A percentile compares a stretch with the other conserved stretches of the same genome.
Evolutionary conservation across 2,797 vertebrate species (phyloP).

Genomic region (Micrastur ruficollis): DNA sequence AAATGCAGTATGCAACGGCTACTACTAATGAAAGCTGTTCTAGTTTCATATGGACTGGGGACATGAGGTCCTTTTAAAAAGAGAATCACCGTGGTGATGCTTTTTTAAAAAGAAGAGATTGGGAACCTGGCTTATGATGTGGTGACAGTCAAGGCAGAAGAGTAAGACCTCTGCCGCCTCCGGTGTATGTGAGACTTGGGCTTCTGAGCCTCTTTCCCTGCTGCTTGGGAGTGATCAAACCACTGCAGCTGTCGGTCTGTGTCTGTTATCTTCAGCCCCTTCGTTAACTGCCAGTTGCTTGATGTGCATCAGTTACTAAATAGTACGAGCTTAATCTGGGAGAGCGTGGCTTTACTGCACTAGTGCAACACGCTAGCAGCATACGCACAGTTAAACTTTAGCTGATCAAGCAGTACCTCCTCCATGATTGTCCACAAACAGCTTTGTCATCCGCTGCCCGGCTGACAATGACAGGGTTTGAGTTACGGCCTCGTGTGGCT

Average conservation of each 20-base stretch:
- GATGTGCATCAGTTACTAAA: neutral
- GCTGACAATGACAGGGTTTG: neutral
- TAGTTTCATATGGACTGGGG: neutral
- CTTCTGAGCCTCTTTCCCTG: neutral
- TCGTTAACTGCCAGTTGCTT: neutral
- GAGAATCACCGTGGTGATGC: neutral
- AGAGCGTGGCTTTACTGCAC: neutral
- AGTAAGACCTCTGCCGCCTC: neutral
- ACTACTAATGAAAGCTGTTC: neutral
- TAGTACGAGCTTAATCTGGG: neutral
- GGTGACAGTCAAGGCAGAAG: neutral
- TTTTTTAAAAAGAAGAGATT: neutral
- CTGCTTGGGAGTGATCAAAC: neutral
- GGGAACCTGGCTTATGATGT: rapidly evolving
- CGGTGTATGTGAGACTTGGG: neutral
- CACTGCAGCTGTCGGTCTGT: neutral
- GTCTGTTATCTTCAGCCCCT: neutral
- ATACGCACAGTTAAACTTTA: rapidly evolving
- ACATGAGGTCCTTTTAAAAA: neutral
- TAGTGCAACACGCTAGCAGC: neutral
- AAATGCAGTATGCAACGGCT: neutral
- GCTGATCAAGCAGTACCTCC: neutral
- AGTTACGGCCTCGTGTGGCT: neutral
- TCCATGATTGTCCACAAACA: rapidly evolving
- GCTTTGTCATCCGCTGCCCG: neutral